phyloP scores from a whole-genome alignment of 2,113 vertebrate genomes.

The Holacanthus passer region DNA sequence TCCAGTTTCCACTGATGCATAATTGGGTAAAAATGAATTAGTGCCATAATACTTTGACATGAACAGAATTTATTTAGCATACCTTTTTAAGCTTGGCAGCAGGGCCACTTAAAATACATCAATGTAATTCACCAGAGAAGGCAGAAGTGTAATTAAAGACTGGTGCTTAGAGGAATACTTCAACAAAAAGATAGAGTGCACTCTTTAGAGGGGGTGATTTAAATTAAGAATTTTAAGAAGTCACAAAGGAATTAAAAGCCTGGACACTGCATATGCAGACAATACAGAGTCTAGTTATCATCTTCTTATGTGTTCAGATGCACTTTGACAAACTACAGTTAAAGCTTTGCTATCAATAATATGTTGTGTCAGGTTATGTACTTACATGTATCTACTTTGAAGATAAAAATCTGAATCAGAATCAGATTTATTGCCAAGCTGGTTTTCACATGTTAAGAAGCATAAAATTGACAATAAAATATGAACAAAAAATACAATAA shows the following conservation, averaged over 20 bases:
- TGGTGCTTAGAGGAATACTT: conserved; percentile 9
- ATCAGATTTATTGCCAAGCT: too few species aligned
- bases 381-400: background rate
- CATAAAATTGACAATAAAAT: too few species aligned
- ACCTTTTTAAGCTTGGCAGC: conserved; percentile 41
- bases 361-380: background rate
- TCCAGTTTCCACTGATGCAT: background rate
- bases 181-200: conserved; percentile 1
- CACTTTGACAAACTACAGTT: background rate
- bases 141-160: conserved; percentile 40
- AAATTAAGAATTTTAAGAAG: background rate
- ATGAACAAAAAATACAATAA: too few species aligned
- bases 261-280: too few species aligned
- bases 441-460: too few species aligned
- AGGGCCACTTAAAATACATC: conserved; percentile 41
- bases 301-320: background rate
- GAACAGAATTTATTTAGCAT: conserved; percentile 38
- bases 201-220: background rate
- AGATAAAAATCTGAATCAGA: background rate
- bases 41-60: conserved; percentile 41
- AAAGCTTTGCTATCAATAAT: background rate
- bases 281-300: too few species aligned
- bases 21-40: conserved; percentile 44
- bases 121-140: conserved; percentile 31
- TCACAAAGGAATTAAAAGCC: too few species aligned